These are phyloP conservation scores for Vicugna pacos DNA, from an alignment of 2,113 vertebrate genomes.

Conservation along the genomic window DNA sequence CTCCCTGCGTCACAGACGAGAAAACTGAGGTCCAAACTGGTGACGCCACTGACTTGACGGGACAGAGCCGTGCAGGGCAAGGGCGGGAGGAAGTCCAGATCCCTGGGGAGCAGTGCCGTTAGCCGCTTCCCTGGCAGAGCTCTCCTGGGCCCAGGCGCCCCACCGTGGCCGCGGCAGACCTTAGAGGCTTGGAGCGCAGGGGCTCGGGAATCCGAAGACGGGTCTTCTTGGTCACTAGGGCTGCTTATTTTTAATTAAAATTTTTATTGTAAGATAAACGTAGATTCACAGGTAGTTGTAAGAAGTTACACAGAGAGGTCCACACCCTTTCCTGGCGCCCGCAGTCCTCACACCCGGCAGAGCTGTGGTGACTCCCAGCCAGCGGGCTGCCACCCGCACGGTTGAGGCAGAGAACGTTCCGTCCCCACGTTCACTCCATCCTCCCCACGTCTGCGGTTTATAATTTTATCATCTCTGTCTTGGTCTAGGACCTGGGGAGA, in stretches of 20 bases:
- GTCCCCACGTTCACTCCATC: fast-evolving
- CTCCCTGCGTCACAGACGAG: fast-evolving
- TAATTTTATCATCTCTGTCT: not conserved
- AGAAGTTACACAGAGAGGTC: fast-evolving
- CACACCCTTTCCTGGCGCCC: fast-evolving
- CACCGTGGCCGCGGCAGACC: not conserved
- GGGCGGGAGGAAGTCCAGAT: not conserved
- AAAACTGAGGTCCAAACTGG: not conserved
- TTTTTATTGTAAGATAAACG: not conserved
- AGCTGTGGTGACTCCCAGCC: too few relatives aligned
- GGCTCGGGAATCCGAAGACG: not conserved
- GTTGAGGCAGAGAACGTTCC: fast-evolving
- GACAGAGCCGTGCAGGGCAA: too few relatives aligned
- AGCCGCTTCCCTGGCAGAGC: not conserved
- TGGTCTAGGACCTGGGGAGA: not conserved
- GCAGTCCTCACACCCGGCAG: too few relatives aligned
- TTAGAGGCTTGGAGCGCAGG: fast-evolving
- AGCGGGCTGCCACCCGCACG: fast-evolving
- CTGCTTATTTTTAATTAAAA: not conserved
- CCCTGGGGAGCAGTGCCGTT: fast-evolving
- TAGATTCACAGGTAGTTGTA: not conserved
- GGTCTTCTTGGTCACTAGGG: not conserved
- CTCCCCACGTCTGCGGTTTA: fast-evolving
- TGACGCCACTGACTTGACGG: not conserved
- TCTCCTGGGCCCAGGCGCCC: fast-evolving